Evolutionary conservation across 2,888 invertebrate species (phyloP).

Genomic region (Epirrhoe tristata): DNA sequence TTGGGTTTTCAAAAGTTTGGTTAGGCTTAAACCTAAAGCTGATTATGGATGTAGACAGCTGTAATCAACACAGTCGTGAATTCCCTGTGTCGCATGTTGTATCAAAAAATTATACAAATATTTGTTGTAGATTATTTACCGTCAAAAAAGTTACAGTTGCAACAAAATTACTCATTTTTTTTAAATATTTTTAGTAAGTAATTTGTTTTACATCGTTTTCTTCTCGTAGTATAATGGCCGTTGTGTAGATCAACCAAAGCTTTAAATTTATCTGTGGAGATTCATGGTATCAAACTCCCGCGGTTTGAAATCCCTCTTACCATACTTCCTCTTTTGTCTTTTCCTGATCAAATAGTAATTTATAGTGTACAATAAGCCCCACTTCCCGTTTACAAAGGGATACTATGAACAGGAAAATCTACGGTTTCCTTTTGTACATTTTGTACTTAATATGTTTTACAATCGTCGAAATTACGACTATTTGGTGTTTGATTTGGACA

Average conservation of each 20-base stretch:
- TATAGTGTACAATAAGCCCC: not conserved
- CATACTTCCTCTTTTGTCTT: not conserved
- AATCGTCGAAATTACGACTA: no score
- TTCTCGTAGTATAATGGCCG: conserved; percentile 11
- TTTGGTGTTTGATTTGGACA: no score
- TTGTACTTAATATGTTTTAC: not conserved
- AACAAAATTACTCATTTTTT: no score
- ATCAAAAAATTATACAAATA: no score
- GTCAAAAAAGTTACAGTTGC: no score
- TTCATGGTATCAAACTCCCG: conserved; percentile 8
- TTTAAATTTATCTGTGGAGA: conserved; percentile 30
- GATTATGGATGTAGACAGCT: no score
- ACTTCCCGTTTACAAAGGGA: not conserved
- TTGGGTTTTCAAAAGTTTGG: not conserved
- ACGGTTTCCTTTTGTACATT: not conserved
- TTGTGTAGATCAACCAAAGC: conserved; percentile 22
- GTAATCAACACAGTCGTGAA: no score
- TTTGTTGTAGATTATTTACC: no score
- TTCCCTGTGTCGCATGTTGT: no score
- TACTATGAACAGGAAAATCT: not conserved
- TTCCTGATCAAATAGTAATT: not conserved
- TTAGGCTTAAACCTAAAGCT: no score
- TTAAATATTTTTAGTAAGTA: no score
- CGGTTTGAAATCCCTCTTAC: no score
- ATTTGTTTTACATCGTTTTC: conserved; percentile 5